Conservation (phyloP, 2,797 vertebrate species). For the Mergus octosetaceus region DNA sequence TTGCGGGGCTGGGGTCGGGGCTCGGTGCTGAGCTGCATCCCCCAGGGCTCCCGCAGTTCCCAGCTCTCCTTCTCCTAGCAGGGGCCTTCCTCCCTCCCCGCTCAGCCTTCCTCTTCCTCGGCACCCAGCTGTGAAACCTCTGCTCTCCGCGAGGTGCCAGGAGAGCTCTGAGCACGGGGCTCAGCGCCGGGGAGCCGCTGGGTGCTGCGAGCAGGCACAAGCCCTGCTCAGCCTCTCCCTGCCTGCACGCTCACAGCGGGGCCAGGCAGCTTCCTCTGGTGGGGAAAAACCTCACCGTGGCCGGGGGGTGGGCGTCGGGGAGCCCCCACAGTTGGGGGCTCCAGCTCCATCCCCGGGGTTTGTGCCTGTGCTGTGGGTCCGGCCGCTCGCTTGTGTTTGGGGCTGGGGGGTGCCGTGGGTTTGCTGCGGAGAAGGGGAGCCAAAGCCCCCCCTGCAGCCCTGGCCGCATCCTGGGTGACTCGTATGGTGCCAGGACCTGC, state of each 20-base stretch:
- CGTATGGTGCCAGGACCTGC: not conserved
- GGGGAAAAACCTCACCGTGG: not conserved
- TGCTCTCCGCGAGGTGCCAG: slow-evolving; percentile 66
- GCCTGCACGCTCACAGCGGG: not conserved
- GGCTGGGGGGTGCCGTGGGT: not conserved
- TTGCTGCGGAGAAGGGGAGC: not conserved
- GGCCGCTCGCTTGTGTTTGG: too few relatives aligned
- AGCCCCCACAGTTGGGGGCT: not conserved
- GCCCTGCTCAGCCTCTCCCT: not conserved
- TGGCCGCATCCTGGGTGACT: fast-evolving
- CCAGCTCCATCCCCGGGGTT: not conserved
- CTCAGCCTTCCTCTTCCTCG: not conserved
- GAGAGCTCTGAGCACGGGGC: slow-evolving; percentile 24
- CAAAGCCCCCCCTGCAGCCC: not conserved
- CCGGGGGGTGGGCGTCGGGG: fast-evolving
- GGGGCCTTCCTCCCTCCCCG: too few relatives aligned
- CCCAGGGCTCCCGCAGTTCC: not conserved
- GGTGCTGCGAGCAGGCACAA: not conserved
- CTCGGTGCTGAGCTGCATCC: not conserved
- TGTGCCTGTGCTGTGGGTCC: not conserved
- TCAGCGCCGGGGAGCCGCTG: not conserved
- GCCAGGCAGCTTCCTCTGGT: fast-evolving
- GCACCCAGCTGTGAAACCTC: not conserved
- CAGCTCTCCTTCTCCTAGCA: not conserved
- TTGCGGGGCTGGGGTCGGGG: not conserved